These are phyloP conservation scores for Sorex fumeus DNA, from an alignment of 2,113 vertebrate genomes.

Conservation along the genomic window DNA sequence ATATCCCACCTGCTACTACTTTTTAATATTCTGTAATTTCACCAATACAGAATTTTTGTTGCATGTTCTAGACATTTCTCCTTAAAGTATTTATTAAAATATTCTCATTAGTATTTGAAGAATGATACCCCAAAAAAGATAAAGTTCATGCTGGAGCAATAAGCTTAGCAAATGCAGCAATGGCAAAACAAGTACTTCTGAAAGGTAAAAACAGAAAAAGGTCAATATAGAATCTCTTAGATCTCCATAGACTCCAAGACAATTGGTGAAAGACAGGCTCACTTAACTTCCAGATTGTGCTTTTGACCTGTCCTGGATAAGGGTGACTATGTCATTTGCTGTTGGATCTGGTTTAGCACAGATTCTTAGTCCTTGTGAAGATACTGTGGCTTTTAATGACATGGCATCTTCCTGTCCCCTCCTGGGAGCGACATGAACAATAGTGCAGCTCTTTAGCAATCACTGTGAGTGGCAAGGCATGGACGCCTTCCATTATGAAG, in stretches of 20 bases:
- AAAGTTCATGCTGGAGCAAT: not conserved
- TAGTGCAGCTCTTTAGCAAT: conserved; percentile 32
- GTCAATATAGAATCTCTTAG: not conserved
- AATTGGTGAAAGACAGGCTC: conserved; percentile 7
- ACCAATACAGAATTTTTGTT: not conserved
- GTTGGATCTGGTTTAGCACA: not conserved
- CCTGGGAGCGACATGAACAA: conserved; percentile 32
- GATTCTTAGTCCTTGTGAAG: conserved; percentile 34
- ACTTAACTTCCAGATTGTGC: not conserved
- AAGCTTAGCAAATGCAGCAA: not conserved
- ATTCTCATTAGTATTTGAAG: not conserved
- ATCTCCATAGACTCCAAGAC: not conserved
- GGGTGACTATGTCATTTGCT: not conserved
- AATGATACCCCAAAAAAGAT: not conserved
- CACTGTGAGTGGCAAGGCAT: conserved; percentile 48
- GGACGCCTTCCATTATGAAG: not conserved
- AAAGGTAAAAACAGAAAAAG: not conserved
- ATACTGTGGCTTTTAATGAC: conserved; percentile 24
- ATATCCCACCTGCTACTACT: not conserved
- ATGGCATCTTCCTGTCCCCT: not conserved
- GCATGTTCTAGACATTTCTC: not conserved
- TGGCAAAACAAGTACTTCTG: not conserved
- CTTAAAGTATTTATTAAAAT: conserved; percentile 17
- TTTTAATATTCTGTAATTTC: not conserved
- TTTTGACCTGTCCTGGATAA: not conserved